Base-by-base conservation (phyloP, 2,888 invertebrate genomes). In the Melieria picta region DNA sequence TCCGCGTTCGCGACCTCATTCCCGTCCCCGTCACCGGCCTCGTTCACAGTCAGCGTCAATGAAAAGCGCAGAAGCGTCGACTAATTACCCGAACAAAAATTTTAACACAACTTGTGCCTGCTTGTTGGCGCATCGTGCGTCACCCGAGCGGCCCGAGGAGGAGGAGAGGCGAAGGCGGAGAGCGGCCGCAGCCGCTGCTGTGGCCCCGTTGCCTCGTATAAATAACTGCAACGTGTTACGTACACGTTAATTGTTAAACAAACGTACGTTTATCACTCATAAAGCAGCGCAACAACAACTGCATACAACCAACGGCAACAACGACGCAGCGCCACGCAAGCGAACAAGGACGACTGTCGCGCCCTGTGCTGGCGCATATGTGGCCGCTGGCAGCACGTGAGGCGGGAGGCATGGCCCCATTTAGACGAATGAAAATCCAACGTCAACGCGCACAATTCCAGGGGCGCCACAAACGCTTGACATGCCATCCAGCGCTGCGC, bases 191-290 rank as follows among this genome's bases (percentile, higher is more conserved):
- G 30, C 30, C 30, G 30, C 30, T 30, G 30, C 30, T 30, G 30
- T 30, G 11, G 46, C 5, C 60, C 60, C 50, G 52, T 60, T 67
- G 67, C 60, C 2, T 30, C 30, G 67, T 60, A 67, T 81, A 81
- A 82, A 80, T 83, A 81, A 81, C 79, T 80, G 82, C 83, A 84
- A 79, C 80, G 81, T 83, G 84, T 80, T 83, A 80, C 83, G 79
- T 78, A 47, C 63, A 76, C 74, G 75, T 75, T 85, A 84, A 84
- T 84, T 84, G 85, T 82, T 83, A 82, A 83, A 80, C 84, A 83
- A 83, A 84, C 79, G 79, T 78, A 79, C 83, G 82, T 82, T 83
- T 83, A 83, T 83, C 84, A 82, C 81, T 81, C 81, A 80, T 74
- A 79, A 77, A 77, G 72, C 72, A 76, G 64, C 63, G 71, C 52